phyloP scores from a whole-genome alignment of 2,797 vertebrate species.

The Tapera naevia region DNA sequence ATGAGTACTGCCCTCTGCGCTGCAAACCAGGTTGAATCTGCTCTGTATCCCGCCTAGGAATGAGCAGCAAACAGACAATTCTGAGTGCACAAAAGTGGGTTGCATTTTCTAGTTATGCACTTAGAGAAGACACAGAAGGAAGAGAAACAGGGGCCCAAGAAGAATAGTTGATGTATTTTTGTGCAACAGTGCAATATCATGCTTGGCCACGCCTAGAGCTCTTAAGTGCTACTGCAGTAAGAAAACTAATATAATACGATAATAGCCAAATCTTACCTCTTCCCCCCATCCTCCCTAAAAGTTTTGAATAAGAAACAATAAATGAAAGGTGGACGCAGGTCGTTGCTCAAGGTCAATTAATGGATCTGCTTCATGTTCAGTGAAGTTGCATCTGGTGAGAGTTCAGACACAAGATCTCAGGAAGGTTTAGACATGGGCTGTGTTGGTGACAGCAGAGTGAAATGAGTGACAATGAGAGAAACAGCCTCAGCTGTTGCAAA shows the following conservation, averaged over 20 bases:
- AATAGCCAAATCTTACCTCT: background rate
- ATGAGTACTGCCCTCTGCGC: background rate
- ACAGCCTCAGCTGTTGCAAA: background rate
- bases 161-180: accelerated
- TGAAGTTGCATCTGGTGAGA: background rate
- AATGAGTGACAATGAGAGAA: background rate
- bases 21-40: background rate
- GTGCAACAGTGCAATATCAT: background rate
- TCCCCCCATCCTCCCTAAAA: background rate
- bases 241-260: background rate
- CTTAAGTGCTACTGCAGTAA: background rate
- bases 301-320: background rate
- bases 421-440: background rate
- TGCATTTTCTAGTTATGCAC: background rate
- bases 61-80: background rate
- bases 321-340: background rate
- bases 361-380: accelerated
- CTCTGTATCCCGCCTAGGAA: background rate
- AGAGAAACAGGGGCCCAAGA: background rate
- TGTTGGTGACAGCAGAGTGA: background rate
- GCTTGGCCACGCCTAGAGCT: background rate
- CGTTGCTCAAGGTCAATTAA: background rate
- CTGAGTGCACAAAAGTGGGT: background rate
- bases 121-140: background rate
- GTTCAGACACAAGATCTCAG: background rate